These are phyloP conservation scores for Mareca penelope DNA, from an alignment of 2,797 vertebrate genomes.

Conservation along the genomic window DNA sequence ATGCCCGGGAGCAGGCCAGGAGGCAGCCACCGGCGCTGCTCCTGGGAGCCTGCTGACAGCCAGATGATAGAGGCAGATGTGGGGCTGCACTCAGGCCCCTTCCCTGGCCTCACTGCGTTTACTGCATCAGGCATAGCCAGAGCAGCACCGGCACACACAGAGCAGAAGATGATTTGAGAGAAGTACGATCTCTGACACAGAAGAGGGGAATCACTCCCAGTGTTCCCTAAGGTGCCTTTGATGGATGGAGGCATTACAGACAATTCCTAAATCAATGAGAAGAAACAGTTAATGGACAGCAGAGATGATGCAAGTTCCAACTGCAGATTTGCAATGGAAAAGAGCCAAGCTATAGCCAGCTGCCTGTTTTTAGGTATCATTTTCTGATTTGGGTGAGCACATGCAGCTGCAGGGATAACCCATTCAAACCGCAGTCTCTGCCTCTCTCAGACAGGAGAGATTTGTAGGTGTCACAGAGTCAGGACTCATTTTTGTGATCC, in stretches of 20 bases:
- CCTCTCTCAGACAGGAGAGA: not conserved
- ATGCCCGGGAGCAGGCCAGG: not conserved
- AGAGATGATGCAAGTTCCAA: not conserved
- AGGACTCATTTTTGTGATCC: not conserved
- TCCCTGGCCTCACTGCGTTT: not conserved
- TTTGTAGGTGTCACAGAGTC: not conserved
- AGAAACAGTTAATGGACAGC: not conserved
- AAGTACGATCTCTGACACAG: not conserved
- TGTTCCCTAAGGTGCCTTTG: not conserved
- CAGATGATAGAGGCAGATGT: not conserved
- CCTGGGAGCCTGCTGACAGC: not conserved
- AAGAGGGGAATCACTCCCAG: not conserved
- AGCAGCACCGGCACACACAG: not conserved
- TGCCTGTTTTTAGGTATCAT: not conserved
- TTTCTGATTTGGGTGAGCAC: not conserved
- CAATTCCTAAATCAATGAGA: not conserved
- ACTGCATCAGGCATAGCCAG: not conserved
- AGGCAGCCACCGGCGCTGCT: fast-evolving
- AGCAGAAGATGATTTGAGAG: not conserved
- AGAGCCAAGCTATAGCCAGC: not conserved
- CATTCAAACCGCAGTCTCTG: not conserved
- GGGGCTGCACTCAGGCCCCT: not conserved
- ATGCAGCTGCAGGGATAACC: not conserved
- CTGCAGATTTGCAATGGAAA: not conserved
- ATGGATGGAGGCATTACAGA: not conserved